These are phyloP conservation scores for Manduca sexta DNA, from an alignment of 1,140 invertebrate species.

Conservation along the genomic window DNA sequence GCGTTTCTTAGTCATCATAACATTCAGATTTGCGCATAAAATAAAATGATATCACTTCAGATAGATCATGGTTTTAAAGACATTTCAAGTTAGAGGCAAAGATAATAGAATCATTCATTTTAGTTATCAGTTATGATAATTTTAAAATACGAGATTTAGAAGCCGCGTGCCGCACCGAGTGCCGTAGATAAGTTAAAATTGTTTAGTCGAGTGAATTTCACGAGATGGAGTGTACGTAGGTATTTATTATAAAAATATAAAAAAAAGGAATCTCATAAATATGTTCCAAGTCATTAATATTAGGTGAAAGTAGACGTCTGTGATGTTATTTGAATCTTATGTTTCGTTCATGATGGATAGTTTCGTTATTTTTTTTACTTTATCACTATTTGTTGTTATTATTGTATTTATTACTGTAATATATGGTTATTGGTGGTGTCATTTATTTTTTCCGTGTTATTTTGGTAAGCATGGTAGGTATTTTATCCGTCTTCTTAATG, in stretches of 20 bases:
- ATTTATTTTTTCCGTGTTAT: not conserved
- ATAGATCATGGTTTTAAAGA: too few relatives aligned
- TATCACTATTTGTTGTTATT: constrained; percentile 11
- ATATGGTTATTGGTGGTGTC: not conserved
- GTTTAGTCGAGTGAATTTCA: constrained; percentile 45
- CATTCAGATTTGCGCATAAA: too few relatives aligned
- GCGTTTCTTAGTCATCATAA: too few relatives aligned
- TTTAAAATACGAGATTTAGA: not conserved
- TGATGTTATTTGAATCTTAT: constrained; percentile 55
- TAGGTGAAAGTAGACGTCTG: constrained; percentile 57
- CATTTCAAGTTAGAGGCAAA: not conserved
- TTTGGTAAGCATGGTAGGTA: not conserved
- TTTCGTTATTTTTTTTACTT: constrained; percentile 26
- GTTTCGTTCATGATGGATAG: constrained; percentile 20
- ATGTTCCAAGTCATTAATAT: constrained; percentile 41
- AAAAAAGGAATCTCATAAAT: constrained; percentile 47
- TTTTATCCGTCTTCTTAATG: not conserved
- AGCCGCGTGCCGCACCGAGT: constrained; percentile 32
- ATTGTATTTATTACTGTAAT: constrained; percentile 1
- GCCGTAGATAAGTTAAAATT: constrained; percentile 42
- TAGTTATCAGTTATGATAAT: not conserved
- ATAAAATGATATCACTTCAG: too few relatives aligned
- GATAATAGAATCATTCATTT: not conserved
- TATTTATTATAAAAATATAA: constrained; percentile 26
- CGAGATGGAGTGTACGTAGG: constrained; percentile 12